phyloP scores from a whole-genome alignment of 2,797 vertebrate species.

The Luscinia megarhynchos region DNA sequence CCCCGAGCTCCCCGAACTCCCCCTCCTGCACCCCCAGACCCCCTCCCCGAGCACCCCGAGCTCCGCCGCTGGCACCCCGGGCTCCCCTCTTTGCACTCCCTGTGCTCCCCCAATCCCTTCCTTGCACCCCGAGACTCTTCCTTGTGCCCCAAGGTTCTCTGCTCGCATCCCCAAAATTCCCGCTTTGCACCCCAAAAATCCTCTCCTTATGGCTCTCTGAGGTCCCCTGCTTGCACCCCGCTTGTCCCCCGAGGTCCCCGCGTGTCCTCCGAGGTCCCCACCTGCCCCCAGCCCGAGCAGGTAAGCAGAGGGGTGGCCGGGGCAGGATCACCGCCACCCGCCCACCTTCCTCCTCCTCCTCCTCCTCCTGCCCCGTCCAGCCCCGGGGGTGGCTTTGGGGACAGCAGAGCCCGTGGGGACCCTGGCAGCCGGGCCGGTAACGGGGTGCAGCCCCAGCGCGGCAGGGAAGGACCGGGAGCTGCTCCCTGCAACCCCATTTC shows the following conservation, averaged over 20 bases:
- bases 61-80: background rate
- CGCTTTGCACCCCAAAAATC: accelerated
- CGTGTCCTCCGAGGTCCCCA: background rate
- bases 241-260: background rate
- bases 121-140: background rate
- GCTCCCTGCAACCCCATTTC: background rate
- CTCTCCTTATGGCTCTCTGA: background rate
- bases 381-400: background rate
- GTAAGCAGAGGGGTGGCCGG: background rate
- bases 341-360: background rate
- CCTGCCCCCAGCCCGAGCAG: background rate
- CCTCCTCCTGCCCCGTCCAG: background rate
- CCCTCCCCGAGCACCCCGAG: too few relatives aligned
- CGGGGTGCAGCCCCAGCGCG: background rate
- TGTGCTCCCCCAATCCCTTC: background rate
- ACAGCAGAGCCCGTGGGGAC: background rate
- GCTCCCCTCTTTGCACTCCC: background rate
- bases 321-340: background rate
- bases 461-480: background rate
- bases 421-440: accelerated
- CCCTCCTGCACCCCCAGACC: too few relatives aligned
- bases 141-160: background rate
- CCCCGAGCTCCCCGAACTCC: too few relatives aligned
- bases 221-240: too few relatives aligned
- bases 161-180: background rate